Percentiles rank a stretch among this genome's conserved stretches.
phyloP scores from a whole-genome alignment of 2,797 vertebrate genomes.

The Kryptolebias ocellatus region DNA sequence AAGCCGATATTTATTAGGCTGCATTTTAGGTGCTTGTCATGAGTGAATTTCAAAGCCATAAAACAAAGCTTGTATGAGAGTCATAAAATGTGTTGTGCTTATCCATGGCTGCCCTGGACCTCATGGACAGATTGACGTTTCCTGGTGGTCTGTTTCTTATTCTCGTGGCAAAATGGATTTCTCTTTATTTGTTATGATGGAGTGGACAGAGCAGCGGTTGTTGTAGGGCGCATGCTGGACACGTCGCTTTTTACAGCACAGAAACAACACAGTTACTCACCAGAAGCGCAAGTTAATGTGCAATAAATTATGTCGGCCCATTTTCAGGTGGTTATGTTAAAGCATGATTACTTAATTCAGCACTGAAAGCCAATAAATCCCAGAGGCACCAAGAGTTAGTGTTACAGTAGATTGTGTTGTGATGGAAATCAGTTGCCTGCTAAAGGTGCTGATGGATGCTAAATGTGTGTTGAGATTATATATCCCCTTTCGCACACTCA shows the following conservation, averaged over 20 bases:
- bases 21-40: conserved; percentile 76
- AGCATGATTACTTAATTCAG: conserved; percentile 72
- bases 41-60: conserved; percentile 64
- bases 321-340: conserved; percentile 74
- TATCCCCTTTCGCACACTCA: background rate
- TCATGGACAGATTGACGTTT: conserved; percentile 46
- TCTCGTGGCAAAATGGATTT: conserved; percentile 64
- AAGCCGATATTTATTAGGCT: conserved; percentile 80
- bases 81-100: conserved; percentile 52
- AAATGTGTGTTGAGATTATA: conserved; percentile 21
- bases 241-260: conserved; percentile 38
- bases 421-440: conserved; percentile 24
- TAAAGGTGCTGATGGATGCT: conserved; percentile 37
- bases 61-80: conserved; percentile 70
- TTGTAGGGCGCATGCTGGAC: conserved; percentile 47
- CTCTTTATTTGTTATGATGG: conserved; percentile 79
- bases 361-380: conserved; percentile 76
- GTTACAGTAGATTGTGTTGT: conserved; percentile 39
- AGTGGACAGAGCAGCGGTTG: conserved; percentile 71
- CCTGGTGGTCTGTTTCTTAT: conserved; percentile 32
- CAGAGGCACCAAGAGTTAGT: conserved; percentile 38
- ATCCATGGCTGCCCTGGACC: conserved; percentile 37
- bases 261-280: conserved; percentile 50
- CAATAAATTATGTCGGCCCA: conserved; percentile 69
- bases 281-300: conserved; percentile 50